These are phyloP conservation scores for Tachysurus fulvidraco DNA, from an alignment of 2,113 vertebrate genomes.

Conservation along the genomic window DNA sequence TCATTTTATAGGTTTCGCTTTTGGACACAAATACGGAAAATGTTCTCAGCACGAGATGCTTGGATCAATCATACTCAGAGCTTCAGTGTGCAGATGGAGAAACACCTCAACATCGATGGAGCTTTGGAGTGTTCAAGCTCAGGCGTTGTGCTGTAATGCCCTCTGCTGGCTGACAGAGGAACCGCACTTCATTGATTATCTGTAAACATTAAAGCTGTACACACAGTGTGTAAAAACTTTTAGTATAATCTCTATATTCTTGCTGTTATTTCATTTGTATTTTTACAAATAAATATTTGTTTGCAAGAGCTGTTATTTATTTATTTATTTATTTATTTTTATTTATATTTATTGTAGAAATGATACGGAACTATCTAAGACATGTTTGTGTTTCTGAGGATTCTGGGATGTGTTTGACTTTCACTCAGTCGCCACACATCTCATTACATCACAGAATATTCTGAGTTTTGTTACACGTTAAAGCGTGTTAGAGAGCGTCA, in stretches of 20 bases:
- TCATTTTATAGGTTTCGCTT: background rate
- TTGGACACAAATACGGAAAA: background rate
- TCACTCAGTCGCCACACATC: background rate
- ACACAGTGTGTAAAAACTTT: background rate
- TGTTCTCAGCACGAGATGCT: background rate
- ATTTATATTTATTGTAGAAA: too few relatives aligned
- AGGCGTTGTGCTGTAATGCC: background rate
- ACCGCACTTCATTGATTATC: background rate
- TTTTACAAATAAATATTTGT: too few relatives aligned
- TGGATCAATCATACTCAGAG: background rate
- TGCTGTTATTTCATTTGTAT: background rate
- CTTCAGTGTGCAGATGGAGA: background rate
- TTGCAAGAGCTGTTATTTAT: too few relatives aligned
- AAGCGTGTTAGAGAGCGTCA: background rate
- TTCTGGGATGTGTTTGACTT: background rate
- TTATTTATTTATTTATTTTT: too few relatives aligned
- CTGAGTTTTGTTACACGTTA: background rate
- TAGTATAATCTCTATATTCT: background rate
- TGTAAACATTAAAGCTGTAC: background rate
- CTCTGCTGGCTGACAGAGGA: slow-evolving; percentile 15
- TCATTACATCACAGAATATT: background rate
- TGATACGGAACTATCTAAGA: too few relatives aligned
- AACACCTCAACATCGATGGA: background rate
- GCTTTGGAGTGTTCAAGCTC: background rate
- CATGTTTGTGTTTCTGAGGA: background rate